Conservation (phyloP, 2,113 vertebrate species). For the Ceratotherium simum region DNA sequence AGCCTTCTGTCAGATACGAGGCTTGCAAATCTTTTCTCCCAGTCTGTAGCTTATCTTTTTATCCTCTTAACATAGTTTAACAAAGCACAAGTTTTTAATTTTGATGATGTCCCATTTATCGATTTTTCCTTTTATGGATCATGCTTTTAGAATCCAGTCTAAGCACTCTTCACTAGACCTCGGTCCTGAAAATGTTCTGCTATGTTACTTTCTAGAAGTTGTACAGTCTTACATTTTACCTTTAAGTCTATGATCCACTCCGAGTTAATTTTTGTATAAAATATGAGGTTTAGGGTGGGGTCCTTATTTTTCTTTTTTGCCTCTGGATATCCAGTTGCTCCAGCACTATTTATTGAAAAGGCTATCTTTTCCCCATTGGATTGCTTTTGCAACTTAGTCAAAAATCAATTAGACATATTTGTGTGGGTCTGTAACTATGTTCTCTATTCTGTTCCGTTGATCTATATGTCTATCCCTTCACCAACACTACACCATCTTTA, state of each 20-base stretch:
- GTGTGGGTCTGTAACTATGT: background rate
- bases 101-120: background rate
- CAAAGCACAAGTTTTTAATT: background rate
- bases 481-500: background rate
- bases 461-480: background rate
- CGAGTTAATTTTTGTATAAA: background rate
- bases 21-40: constrained; percentile 4
- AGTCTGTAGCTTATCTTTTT: background rate
- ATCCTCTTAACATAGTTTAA: background rate
- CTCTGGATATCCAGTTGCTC: background rate
- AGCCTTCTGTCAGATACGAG: background rate
- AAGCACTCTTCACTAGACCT: background rate
- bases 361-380: background rate
- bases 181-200: background rate
- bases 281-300: background rate
- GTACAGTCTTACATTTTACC: background rate
- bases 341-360: background rate
- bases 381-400: background rate
- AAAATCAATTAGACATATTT: background rate
- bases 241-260: background rate
- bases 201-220: background rate
- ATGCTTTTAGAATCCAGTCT: background rate
- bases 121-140: background rate
- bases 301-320: background rate
- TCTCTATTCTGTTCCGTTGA: background rate